Percentiles rank a stretch among this genome's conserved stretches.
Evolutionary conservation across 2,797 vertebrate species (phyloP).

Genomic region (Heteromormyrus szaboi): DNA sequence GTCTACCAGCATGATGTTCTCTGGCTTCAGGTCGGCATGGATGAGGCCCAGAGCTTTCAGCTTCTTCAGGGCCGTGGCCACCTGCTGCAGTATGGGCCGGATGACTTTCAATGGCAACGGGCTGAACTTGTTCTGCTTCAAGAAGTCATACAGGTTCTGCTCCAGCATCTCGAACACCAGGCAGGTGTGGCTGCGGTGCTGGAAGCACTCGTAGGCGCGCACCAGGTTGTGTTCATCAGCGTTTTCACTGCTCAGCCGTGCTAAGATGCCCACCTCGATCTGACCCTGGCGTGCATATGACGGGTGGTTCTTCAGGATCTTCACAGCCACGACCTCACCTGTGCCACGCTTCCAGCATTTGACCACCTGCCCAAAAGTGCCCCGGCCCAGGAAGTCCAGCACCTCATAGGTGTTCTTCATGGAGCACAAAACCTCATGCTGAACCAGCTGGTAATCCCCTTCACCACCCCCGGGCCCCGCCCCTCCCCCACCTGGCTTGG

Average conservation of each 20-base stretch:
- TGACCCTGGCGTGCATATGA: conserved; percentile 96
- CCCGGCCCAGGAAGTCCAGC: conserved; percentile 93
- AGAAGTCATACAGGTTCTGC: conserved; percentile 97
- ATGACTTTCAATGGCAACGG: conserved; percentile 96
- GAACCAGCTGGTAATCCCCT: conserved; percentile 95
- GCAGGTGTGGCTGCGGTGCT: conserved; percentile 95
- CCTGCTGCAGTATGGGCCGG: conserved; percentile 94
- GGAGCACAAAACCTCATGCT: conserved; percentile 94
- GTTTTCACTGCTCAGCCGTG: conserved; percentile 90
- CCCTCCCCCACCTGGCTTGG: conserved; percentile 70
- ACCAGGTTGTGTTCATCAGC: conserved; percentile 96
- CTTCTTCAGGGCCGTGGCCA: conserved; percentile 95
- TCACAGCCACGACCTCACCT: conserved; percentile 90
- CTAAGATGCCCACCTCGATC: conserved; percentile 96
- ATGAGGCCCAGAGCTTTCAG: conserved; percentile 96
- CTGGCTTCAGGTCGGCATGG: conserved; percentile 97
- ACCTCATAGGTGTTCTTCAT: conserved; percentile 98
- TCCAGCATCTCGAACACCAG: conserved; percentile 99
- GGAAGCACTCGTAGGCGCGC: conserved; percentile 95
- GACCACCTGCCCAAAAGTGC: conserved; percentile 98
- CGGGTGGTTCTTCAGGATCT: conserved; percentile 97
- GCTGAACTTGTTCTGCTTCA: conserved; percentile 99
- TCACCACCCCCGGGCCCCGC: conserved; percentile 73
- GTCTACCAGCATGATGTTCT: conserved; percentile 99
- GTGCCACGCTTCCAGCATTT: conserved; percentile 99